Conservation (phyloP, 2,113 vertebrate genomes). For the Cebidichthys violaceus region DNA sequence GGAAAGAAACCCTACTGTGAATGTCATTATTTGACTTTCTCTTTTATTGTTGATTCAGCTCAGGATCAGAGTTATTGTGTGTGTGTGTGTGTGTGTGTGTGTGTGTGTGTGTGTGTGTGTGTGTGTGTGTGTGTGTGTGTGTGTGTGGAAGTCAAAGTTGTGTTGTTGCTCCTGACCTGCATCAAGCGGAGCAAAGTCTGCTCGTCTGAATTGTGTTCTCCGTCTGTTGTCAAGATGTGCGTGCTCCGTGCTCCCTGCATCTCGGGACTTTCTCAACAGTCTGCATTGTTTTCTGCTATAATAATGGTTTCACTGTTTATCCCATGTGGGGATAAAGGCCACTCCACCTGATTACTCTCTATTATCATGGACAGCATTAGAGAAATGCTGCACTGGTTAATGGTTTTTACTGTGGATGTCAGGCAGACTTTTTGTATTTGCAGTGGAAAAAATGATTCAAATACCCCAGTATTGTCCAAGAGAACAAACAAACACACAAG, state of each 20-base stretch:
- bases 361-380: conserved; percentile 38
- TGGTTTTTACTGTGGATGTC: conserved; percentile 44
- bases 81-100: too few species aligned
- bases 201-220: conserved; percentile 19
- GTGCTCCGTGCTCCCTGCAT: conserved; percentile 41
- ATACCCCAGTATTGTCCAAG: background rate
- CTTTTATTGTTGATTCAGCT: background rate
- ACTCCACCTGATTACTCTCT: conserved; percentile 58
- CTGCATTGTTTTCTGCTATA: conserved; percentile 45
- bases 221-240: conserved; percentile 66
- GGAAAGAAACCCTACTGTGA: conserved; percentile 8
- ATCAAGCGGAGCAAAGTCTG: conserved; percentile 45
- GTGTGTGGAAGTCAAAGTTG: conserved; percentile 14
- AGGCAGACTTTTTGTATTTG: conserved; percentile 2
- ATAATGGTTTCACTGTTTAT: conserved; percentile 65
- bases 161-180: conserved; percentile 19
- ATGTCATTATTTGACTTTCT: background rate
- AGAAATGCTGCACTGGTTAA: conserved; percentile 15
- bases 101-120: too few species aligned
- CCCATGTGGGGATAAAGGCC: conserved; percentile 36
- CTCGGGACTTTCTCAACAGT: conserved; percentile 46
- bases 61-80: background rate
- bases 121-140: too few species aligned
- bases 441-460: conserved; percentile 20
- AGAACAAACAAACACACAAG: background rate